Evolutionary conservation across 2,113 vertebrate species (phyloP).

Genomic region (Gallinago jamesoni): DNA sequence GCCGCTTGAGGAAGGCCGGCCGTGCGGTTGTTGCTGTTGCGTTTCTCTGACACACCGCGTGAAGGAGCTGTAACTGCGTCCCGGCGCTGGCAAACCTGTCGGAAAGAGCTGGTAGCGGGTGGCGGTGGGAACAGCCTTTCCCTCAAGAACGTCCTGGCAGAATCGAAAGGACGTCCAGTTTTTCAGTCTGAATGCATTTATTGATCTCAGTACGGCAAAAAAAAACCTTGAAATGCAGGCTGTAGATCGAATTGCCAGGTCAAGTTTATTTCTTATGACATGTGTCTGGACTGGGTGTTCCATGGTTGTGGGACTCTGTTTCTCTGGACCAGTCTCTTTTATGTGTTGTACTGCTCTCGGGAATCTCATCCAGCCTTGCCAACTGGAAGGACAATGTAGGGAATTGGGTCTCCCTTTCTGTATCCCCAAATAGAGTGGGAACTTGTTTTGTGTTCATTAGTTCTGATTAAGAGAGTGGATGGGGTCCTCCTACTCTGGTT

Average conservation of each 20-base stretch:
- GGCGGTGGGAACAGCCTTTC: rapidly evolving
- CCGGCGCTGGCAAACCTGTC: rapidly evolving
- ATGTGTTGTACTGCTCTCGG: rapidly evolving
- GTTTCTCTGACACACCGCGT: rapidly evolving
- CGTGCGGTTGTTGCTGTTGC: rapidly evolving
- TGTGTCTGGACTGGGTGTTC: not conserved
- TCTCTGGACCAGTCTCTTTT: not conserved
- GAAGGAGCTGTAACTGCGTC: not conserved
- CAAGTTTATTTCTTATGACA: rapidly evolving
- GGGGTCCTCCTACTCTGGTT: not conserved
- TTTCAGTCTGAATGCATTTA: rapidly evolving
- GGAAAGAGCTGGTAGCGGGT: rapidly evolving
- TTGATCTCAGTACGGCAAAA: not conserved
- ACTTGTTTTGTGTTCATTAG: not conserved
- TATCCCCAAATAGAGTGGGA: no score
- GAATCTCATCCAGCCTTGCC: not conserved
- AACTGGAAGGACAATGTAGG: not conserved
- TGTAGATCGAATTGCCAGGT: not conserved
- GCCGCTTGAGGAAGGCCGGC: no score
- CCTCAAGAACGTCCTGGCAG: rapidly evolving
- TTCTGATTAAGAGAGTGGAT: not conserved
- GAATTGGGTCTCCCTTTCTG: not conserved
- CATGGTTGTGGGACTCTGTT: not conserved
- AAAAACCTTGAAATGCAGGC: not conserved
- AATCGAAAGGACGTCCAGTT: rapidly evolving